Evolutionary conservation across 2,113 vertebrate genomes (phyloP).

Genomic region (Mesoclemmys tuberculata): DNA sequence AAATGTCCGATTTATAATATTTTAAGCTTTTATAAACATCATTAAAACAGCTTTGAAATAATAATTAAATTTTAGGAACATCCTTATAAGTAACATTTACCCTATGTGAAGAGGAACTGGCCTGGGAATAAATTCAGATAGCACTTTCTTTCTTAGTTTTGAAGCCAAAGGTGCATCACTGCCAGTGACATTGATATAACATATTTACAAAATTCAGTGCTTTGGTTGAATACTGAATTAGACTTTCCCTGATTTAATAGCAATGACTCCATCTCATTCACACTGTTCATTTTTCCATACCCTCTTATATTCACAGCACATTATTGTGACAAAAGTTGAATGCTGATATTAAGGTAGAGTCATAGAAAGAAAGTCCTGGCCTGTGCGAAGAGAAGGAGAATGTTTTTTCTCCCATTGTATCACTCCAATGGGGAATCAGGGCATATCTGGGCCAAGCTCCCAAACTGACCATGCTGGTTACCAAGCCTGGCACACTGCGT

Average conservation of each 20-base stretch:
- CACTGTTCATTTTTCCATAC: not conserved
- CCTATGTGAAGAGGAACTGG: slow-evolving; percentile 45
- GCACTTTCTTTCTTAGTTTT: not conserved
- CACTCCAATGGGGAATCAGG: not conserved
- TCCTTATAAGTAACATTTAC: slow-evolving; percentile 60
- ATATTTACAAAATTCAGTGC: not conserved
- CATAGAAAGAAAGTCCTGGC: not conserved
- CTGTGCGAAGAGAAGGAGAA: not conserved
- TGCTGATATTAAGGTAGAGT: not conserved
- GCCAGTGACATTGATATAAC: not conserved
- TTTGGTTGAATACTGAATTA: slow-evolving; percentile 13
- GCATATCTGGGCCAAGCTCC: not conserved
- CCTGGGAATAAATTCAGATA: slow-evolving; percentile 52
- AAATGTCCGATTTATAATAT: slow-evolving; percentile 65
- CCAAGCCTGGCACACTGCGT: not conserved
- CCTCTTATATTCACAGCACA: not conserved
- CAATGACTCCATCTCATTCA: not conserved
- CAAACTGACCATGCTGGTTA: not conserved
- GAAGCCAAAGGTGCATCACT: slow-evolving; percentile 26
- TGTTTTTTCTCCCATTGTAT: not conserved
- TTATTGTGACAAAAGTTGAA: not conserved
- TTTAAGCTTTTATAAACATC: slow-evolving; percentile 62
- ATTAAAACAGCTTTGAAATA: slow-evolving; percentile 63
- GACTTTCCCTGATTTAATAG: not conserved
- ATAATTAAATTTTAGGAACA: slow-evolving; percentile 54